phyloP scores from a whole-genome alignment of 2,797 vertebrate genomes.

The Brachyrhaphis roseni region DNA sequence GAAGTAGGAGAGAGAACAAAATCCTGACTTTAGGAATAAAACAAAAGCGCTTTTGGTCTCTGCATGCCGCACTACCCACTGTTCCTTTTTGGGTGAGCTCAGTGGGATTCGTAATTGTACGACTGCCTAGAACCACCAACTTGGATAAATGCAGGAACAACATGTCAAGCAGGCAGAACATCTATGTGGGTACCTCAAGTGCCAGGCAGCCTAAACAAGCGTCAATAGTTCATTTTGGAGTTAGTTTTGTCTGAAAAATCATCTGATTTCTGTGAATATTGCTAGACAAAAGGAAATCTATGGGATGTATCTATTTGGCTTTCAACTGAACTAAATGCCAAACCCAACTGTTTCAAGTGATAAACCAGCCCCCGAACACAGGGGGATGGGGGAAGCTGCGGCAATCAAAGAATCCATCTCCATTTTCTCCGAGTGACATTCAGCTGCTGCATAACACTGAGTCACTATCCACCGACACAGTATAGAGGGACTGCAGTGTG shows the following conservation, averaged over 20 bases:
- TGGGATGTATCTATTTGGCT: not conserved
- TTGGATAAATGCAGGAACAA: slow-evolving; percentile 6
- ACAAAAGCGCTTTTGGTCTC: slow-evolving; percentile 66
- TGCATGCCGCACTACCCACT: slow-evolving; percentile 63
- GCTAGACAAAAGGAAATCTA: not conserved
- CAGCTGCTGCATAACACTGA: slow-evolving; percentile 48
- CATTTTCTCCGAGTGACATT: slow-evolving; percentile 11
- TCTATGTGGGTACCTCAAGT: slow-evolving; percentile 14
- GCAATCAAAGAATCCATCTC: not conserved
- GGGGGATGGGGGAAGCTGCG: no score
- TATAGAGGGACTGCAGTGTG: slow-evolving; percentile 30
- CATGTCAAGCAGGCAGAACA: slow-evolving; percentile 25
- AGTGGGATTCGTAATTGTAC: slow-evolving; percentile 50
- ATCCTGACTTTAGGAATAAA: slow-evolving; percentile 47
- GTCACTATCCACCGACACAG: slow-evolving; percentile 31
- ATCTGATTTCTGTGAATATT: not conserved
- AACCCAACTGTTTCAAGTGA: not conserved
- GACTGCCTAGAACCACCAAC: slow-evolving; percentile 43
- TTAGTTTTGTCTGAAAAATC: not conserved
- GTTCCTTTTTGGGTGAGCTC: slow-evolving; percentile 48
- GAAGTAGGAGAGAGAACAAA: slow-evolving; percentile 47
- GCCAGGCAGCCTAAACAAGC: slow-evolving; percentile 13
- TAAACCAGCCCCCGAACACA: not conserved
- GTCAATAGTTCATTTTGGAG: slow-evolving; percentile 2
- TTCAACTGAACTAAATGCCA: not conserved